Conservation (phyloP, 1,140 invertebrate genomes). For the Conus ventricosus region DNA sequence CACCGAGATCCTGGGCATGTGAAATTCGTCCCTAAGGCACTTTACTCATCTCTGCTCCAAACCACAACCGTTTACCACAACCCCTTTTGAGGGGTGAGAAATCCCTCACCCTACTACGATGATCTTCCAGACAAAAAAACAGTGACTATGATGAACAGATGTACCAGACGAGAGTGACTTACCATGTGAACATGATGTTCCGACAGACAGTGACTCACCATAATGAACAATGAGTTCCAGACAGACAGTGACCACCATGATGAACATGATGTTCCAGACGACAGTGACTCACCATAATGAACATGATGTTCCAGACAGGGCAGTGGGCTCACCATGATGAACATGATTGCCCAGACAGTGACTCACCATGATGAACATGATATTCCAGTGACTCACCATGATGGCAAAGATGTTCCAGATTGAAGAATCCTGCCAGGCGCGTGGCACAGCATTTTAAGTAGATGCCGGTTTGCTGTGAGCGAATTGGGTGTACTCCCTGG, state of each 20-base stretch:
- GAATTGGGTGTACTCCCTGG: slow-evolving; percentile 52
- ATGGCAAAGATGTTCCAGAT: slow-evolving; percentile 57
- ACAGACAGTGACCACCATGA: not conserved
- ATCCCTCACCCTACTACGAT: no score
- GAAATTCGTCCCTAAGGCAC: no score
- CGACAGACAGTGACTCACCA: slow-evolving; percentile 38
- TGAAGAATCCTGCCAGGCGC: slow-evolving; percentile 55
- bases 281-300: not conserved
- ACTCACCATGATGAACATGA: slow-evolving; percentile 12
- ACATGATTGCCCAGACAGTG: not conserved
- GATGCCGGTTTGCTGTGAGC: slow-evolving; percentile 53
- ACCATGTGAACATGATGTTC: no score
- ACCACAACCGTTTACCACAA: no score
- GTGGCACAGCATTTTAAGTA: slow-evolving; percentile 54
- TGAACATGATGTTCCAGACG: not conserved
- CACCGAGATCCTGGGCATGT: no score
- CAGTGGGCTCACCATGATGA: not conserved
- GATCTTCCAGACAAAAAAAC: slow-evolving; percentile 20
- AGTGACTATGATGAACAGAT: no score
- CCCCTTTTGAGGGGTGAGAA: no score
- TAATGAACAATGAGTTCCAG: not conserved
- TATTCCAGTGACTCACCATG: not conserved
- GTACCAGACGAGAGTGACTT: not conserved
- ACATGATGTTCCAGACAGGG: not conserved
- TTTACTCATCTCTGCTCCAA: no score